phyloP scores from a whole-genome alignment of 2,888 invertebrate genomes.

The Adineta ricciae region DNA sequence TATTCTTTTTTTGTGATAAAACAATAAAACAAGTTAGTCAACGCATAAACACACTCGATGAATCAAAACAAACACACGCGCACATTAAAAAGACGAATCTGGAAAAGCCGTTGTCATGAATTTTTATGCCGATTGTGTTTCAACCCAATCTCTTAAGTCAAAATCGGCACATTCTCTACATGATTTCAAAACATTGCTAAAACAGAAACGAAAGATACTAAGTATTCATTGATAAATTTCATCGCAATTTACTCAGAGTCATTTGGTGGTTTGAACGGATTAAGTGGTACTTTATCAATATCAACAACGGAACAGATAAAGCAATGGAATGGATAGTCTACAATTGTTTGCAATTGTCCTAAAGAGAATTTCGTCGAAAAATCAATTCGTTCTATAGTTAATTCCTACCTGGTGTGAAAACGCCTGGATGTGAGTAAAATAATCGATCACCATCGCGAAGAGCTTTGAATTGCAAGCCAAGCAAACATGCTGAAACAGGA shows the following conservation, averaged over 20 bases:
- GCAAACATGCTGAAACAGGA: not conserved
- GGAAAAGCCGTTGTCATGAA: too few species aligned
- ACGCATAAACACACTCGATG: too few species aligned
- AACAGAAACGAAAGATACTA: not conserved
- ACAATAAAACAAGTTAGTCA: too few species aligned
- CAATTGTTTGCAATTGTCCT: not conserved
- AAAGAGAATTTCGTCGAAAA: not conserved
- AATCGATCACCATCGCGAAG: not conserved
- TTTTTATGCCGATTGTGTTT: too few species aligned
- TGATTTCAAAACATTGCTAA: not conserved
- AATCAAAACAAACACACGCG: too few species aligned
- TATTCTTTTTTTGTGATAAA: too few species aligned
- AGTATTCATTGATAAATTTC: too few species aligned
- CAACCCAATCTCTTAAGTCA: too few species aligned
- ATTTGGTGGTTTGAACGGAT: not conserved
- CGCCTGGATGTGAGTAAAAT: not conserved
- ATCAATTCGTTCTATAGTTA: not conserved
- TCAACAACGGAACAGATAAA: not conserved
- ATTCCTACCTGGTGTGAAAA: not conserved
- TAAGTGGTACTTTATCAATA: not conserved
- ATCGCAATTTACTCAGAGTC: not conserved
- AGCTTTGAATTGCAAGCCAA: not conserved
- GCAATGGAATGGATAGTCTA: not conserved
- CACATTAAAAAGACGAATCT: too few species aligned
- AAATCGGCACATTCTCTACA: too few species aligned